A percentile compares a stretch with the other conserved stretches of the same genome.
Conservation (phyloP, 2,888 invertebrate species). For the Ornithoptera alexandrae region DNA sequence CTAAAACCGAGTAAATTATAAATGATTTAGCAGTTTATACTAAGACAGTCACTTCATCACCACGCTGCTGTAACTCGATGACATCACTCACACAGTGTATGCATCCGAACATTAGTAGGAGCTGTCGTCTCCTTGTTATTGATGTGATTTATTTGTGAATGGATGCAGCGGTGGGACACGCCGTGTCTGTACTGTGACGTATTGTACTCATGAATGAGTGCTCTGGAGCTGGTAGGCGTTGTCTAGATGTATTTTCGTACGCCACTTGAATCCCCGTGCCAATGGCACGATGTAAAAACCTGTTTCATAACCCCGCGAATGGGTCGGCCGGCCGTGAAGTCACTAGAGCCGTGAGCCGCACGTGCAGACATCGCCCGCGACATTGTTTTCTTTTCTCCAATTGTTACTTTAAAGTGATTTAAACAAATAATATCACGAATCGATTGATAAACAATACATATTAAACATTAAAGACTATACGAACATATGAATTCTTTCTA, state of each 20-base stretch:
- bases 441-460: too few species aligned
- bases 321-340: conserved; percentile 66
- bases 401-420: background rate
- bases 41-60: too few species aligned
- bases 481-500: too few species aligned
- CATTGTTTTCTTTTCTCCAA: background rate
- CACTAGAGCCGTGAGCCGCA: conserved; percentile 8
- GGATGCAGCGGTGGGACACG: conserved; percentile 37
- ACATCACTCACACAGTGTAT: conserved; percentile 55
- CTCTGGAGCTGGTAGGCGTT: conserved; percentile 53
- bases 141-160: conserved; percentile 45
- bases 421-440: too few species aligned
- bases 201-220: conserved; percentile 63
- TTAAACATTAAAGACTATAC: too few species aligned
- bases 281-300: conserved; percentile 68
- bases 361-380: background rate
- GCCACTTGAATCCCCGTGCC: conserved; percentile 68
- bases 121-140: background rate
- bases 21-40: too few species aligned
- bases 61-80: background rate
- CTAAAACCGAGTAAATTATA: conserved; percentile 41
- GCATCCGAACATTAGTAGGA: conserved; percentile 53
- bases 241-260: conserved; percentile 71
- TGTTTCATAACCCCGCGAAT: conserved; percentile 65
- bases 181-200: conserved; percentile 52